Percentiles rank a stretch among this genome's conserved stretches.
Conservation (phyloP, 2,797 vertebrate genomes). For the Delichon dasypus region DNA sequence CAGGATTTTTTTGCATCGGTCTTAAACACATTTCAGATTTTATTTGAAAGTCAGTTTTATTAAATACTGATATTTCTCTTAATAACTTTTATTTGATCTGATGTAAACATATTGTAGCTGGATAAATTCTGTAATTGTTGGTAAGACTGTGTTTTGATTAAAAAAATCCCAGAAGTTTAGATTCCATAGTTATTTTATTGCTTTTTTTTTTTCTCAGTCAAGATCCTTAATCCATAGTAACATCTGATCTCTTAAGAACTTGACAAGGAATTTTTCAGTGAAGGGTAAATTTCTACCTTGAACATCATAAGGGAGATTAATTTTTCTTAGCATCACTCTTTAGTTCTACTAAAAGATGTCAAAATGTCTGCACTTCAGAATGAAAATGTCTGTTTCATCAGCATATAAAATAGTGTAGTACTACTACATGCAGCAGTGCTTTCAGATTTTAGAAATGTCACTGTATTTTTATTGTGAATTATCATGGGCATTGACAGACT, state of each 20-base stretch:
- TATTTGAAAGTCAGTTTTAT: background rate
- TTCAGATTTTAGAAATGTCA: slow-evolving; percentile 17
- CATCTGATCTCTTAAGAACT: background rate
- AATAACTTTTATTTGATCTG: background rate
- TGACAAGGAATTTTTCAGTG: background rate
- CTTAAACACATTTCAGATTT: background rate
- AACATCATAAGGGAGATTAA: background rate
- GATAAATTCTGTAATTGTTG: background rate
- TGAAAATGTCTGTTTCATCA: slow-evolving; percentile 18
- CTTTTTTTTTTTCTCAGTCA: background rate
- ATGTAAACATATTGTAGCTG: background rate
- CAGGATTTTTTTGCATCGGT: background rate
- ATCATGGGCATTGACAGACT: background rate
- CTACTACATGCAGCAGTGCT: background rate
- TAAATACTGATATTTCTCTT: background rate
- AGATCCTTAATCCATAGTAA: background rate
- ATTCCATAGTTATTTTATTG: background rate
- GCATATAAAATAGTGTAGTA: background rate
- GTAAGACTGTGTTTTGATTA: background rate
- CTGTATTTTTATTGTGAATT: background rate
- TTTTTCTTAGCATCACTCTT: slow-evolving; percentile 1
- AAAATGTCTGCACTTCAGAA: slow-evolving; percentile 13
- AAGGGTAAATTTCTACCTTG: background rate
- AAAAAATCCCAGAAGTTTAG: background rate
- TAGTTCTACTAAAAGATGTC: slow-evolving; percentile 4